phyloP scores from a whole-genome alignment of 2,797 vertebrate species.

The Scolopax bukidnonensis region DNA sequence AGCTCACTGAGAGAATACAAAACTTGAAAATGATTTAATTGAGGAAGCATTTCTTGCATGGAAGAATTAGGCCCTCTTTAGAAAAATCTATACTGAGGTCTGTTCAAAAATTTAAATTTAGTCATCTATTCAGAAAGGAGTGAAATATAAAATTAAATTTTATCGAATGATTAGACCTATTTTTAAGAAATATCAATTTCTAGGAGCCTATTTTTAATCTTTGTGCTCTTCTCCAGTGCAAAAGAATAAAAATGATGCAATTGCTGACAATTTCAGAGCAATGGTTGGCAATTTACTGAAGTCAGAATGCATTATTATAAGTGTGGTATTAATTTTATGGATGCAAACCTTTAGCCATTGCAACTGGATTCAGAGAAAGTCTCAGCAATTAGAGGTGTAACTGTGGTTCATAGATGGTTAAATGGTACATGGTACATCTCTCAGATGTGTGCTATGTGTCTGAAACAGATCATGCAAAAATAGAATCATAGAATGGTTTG shows the following conservation, averaged over 20 bases:
- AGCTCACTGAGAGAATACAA: background rate
- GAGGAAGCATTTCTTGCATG: background rate
- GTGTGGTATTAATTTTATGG: background rate
- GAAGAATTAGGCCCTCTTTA: background rate
- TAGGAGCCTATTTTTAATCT: background rate
- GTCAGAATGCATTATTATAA: background rate
- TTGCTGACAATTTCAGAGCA: background rate
- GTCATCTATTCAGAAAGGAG: background rate
- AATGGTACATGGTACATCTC: background rate
- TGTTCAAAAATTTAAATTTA: background rate
- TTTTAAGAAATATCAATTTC: background rate
- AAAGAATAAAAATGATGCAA: background rate
- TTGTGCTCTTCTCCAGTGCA: background rate
- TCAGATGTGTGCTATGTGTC: background rate
- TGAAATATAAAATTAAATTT: background rate
- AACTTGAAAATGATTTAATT: background rate
- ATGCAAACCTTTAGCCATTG: background rate
- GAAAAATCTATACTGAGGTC: background rate
- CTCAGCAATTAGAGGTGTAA: background rate
- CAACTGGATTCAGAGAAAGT: background rate
- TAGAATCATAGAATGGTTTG: background rate
- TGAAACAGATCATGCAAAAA: background rate
- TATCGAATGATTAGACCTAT: background rate
- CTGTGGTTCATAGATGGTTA: background rate
- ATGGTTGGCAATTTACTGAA: background rate